Conservation (phyloP, 1,140 invertebrate genomes). For the Glossosoma conforme region DNA sequence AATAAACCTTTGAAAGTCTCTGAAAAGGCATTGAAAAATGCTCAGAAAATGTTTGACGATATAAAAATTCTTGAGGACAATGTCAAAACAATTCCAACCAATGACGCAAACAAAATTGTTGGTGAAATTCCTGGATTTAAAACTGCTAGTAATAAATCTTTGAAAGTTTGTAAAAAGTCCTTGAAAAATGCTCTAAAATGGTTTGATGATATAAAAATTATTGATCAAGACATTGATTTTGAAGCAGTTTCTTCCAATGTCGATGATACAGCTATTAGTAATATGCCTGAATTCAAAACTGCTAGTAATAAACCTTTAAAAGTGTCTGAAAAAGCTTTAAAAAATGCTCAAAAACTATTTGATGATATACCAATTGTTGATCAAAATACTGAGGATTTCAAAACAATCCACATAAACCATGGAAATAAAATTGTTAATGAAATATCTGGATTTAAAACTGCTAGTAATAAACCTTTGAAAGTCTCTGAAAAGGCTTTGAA, state of each 20-base stretch:
- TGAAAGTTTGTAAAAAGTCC: constrained; percentile 35
- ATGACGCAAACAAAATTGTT: too few relatives aligned
- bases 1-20: constrained; percentile 39
- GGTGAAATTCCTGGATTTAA: constrained; percentile 14
- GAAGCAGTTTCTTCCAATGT: not conserved
- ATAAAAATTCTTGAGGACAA: constrained; percentile 1
- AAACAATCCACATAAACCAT: not conserved
- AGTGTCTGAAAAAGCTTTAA: constrained; percentile 36
- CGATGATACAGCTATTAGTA: not conserved
- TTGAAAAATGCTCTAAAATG: constrained; percentile 34
- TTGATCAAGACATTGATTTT: constrained; percentile 11
- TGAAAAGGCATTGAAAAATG: constrained; percentile 33
- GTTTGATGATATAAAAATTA: constrained; percentile 27
- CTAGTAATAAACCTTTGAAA: constrained; percentile 35
- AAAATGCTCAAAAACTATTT: constrained; percentile 33
- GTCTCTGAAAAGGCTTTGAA: constrained; percentile 37
- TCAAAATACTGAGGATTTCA: constrained; percentile 8
- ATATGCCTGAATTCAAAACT: constrained; percentile 24
- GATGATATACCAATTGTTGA: constrained; percentile 22
- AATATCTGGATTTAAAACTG: constrained; percentile 20
- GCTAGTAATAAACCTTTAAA: constrained; percentile 36
- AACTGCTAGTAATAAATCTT: constrained; percentile 37
- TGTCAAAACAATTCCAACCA: too few relatives aligned
- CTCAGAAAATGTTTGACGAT: constrained; percentile 9
- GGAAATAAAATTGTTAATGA: not conserved